These are phyloP conservation scores for Watersipora subatra DNA, from an alignment of 1,140 invertebrate species.

Conservation along the genomic window DNA sequence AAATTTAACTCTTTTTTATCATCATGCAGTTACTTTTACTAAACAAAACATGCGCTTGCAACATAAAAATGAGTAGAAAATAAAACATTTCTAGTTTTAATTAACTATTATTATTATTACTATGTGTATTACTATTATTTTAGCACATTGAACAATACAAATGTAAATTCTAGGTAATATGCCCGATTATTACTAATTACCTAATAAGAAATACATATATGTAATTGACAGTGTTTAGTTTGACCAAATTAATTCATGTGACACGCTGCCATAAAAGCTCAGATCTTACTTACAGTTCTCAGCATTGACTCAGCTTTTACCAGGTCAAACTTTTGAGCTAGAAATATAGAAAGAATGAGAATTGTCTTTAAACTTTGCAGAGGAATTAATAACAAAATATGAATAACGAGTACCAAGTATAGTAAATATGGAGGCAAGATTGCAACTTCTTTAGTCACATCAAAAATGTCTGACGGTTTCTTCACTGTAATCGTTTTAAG, in stretches of 20 bases:
- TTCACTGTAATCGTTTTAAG: too few species aligned
- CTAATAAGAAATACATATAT: neutral
- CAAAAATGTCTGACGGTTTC: too few species aligned
- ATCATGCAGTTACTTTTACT: too few species aligned
- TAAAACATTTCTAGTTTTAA: too few species aligned
- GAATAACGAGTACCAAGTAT: neutral
- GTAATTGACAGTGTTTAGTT: neutral
- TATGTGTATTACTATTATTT: neutral
- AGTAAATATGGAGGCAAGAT: neutral
- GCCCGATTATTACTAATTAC: neutral
- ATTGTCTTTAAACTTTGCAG: neutral
- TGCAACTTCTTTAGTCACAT: too few species aligned
- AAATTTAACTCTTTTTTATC: too few species aligned
- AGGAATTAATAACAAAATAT: neutral
- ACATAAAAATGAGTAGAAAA: too few species aligned
- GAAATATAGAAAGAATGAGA: too few species aligned
- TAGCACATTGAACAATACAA: neutral
- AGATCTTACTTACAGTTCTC: conserved; percentile 51
- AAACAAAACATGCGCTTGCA: too few species aligned
- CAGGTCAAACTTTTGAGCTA: conserved; percentile 65
- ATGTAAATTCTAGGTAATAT: neutral
- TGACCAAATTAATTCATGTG: neutral
- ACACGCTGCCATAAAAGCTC: neutral
- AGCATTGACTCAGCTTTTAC: conserved; percentile 74
- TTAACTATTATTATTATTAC: too few species aligned